Evolutionary conservation across 2,888 invertebrate genomes (phyloP), one percentile per base, ranked within the genome.

Genomic region (Pristionchus japonicus): DNA sequence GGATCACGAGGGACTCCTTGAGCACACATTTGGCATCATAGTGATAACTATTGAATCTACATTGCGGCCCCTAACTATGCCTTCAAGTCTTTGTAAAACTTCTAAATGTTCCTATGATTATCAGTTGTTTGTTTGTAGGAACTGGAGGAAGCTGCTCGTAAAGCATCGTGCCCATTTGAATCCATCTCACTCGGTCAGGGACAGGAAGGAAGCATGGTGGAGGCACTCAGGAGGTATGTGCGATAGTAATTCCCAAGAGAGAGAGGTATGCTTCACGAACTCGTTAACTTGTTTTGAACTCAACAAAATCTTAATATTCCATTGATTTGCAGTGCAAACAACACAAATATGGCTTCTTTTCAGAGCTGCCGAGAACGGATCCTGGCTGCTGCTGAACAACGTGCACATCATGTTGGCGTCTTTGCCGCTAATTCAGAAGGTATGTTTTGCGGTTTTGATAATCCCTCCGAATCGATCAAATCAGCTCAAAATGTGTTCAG

Each of bases 311-410:
- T n/a, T n/a, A n/a, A n/a, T n/a, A n/a, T n/a, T n/a, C n/a, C n/a
- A n/a, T n/a, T n/a, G n/a, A n/a, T n/a, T n/a, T n/a, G n/a, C 43
- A 43, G 7, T 43, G 13, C 43, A 37, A 7, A 11, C 23, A 3
- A n/a, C 11, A 43, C n/a, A n/a, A n/a, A n/a, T n/a, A n/a, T n/a
- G n/a, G 43, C 11, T 13, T 15, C 23, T 17, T 3, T 88, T 84
- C 61, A 88, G 86, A 80, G 40, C 84, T 67, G 95, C 96, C 0
- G 95, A 95, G 89, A 95, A 95, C 87, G 97, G 97, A 0, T 95
- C 96, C 85, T 97, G 97, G 97, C 94, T 97, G 80, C 96, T 97
- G 92, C 95, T 97, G 89, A 97, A 97, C 95, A 97, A 97, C 95
- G 95, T 97, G 0, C 97, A 97, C 95, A 95, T 97, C 80, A 96